Percentiles rank a stretch among this genome's conserved stretches.
Evolutionary conservation across 64 coral and sea anemone genomes (phyloP).

Genomic region (Porites lutea): DNA sequence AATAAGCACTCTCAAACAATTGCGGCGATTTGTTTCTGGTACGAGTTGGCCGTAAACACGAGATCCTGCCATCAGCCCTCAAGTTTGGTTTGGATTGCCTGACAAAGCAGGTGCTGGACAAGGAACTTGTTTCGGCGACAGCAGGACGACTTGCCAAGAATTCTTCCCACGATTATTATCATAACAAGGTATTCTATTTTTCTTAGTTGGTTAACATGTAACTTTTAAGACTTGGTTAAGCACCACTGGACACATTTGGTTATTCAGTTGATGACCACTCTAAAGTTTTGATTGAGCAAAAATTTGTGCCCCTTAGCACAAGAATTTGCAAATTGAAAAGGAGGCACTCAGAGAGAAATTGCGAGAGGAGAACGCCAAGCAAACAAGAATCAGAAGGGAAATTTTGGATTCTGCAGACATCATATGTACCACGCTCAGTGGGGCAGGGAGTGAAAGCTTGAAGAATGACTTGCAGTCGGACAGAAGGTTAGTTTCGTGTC

Average conservation of each 20-base stretch:
- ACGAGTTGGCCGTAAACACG: constrained; percentile 83
- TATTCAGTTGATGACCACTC: too few relatives aligned
- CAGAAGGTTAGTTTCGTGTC: constrained; percentile 23
- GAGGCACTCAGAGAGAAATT: constrained; percentile 1
- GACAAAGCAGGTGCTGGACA: constrained; percentile 30
- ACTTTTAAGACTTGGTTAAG: too few relatives aligned
- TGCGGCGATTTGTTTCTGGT: constrained; percentile 88
- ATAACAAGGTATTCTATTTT: too few relatives aligned
- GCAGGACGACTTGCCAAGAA: not conserved
- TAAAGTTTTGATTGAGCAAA: not conserved
- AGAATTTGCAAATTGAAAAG: not conserved
- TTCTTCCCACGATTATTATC: too few relatives aligned
- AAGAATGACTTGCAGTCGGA: constrained; percentile 38
- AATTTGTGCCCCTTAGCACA: not conserved
- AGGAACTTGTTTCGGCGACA: not conserved
- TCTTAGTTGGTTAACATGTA: too few relatives aligned
- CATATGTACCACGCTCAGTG: constrained; percentile 90
- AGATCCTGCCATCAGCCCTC: constrained; percentile 42
- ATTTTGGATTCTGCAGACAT: constrained; percentile 84
- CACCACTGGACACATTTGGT: too few relatives aligned
- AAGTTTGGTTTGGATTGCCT: constrained; percentile 62
- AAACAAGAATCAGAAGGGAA: constrained; percentile 67
- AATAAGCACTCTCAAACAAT: constrained; percentile 20
- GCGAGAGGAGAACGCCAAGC: constrained; percentile 37
- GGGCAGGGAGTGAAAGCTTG: constrained; percentile 72